phyloP scores from a whole-genome alignment of 2,888 invertebrate genomes.

The Junonia oenone region DNA sequence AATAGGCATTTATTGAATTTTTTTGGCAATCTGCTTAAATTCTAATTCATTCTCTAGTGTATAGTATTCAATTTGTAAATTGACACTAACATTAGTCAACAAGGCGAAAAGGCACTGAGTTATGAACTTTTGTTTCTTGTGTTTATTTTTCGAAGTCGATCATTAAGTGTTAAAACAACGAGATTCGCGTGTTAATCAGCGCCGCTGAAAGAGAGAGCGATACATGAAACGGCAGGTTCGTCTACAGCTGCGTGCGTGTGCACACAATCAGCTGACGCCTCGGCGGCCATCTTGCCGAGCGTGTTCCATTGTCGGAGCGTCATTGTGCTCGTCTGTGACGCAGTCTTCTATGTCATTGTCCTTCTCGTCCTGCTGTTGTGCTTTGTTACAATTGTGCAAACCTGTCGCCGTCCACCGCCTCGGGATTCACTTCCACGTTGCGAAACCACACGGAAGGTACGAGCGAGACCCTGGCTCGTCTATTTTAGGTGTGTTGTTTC shows the following conservation, averaged over 20 bases:
- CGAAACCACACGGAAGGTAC: slow-evolving; percentile 56
- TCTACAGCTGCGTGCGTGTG: slow-evolving; percentile 68
- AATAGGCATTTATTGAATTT: no score
- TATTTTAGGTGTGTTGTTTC: slow-evolving; percentile 68
- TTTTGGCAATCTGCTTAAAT: no score
- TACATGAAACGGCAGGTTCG: slow-evolving; percentile 39
- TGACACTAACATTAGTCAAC: background rate
- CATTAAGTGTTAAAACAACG: slow-evolving; percentile 20
- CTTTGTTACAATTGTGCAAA: slow-evolving; percentile 43
- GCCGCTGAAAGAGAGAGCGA: slow-evolving; percentile 54
- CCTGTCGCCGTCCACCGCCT: slow-evolving; percentile 37
- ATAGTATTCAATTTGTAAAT: no score
- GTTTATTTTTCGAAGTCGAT: background rate
- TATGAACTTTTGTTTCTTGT: background rate
- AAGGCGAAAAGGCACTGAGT: background rate
- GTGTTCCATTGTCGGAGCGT: slow-evolving; percentile 65
- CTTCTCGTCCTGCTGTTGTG: slow-evolving; percentile 42
- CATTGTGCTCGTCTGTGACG: slow-evolving; percentile 66
- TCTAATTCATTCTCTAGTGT: no score
- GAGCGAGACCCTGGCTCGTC: slow-evolving; percentile 59
- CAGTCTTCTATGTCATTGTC: slow-evolving; percentile 70
- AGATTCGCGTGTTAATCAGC: slow-evolving; percentile 22
- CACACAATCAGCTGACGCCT: slow-evolving; percentile 73
- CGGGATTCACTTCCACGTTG: slow-evolving; percentile 47
- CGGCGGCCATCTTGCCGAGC: slow-evolving; percentile 73